Conservation (phyloP, 2,797 vertebrate genomes). For the Spatula clypeata region DNA sequence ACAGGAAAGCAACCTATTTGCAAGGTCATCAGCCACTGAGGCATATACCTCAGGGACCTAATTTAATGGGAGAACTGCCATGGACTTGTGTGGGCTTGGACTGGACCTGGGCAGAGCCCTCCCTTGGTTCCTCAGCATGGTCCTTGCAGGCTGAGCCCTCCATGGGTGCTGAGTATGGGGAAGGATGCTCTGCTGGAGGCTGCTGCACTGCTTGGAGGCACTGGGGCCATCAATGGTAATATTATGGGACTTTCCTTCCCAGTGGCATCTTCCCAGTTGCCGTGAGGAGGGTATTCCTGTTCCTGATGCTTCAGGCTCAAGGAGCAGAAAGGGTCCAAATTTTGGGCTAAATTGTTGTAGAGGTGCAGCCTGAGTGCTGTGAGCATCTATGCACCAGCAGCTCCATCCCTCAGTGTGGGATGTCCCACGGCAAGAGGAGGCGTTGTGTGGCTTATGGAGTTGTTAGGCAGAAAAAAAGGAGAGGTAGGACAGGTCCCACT, state of each 20-base stretch:
- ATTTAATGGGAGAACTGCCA: conserved; percentile 50
- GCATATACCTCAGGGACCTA: background rate
- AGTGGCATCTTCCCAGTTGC: background rate
- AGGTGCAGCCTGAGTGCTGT: rapidly evolving
- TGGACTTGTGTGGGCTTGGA: conserved; percentile 14
- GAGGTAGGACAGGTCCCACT: background rate
- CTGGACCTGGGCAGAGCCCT: background rate
- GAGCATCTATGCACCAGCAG: background rate
- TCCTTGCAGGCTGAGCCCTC: conserved; percentile 11
- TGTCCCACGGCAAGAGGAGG: rapidly evolving
- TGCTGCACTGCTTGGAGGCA: background rate
- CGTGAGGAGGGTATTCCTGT: background rate
- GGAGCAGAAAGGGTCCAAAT: background rate
- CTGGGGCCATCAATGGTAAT: background rate
- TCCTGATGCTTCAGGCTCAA: background rate
- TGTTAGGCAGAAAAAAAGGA: background rate
- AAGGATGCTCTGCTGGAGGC: conserved; percentile 30
- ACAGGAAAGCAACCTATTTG: conserved; percentile 23
- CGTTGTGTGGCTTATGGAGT: rapidly evolving
- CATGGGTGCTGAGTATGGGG: background rate
- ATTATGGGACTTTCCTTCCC: background rate
- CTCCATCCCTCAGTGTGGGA: background rate
- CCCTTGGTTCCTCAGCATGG: background rate
- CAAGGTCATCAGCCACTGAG: conserved; percentile 33
- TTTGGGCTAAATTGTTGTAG: background rate